These are phyloP conservation scores for Charanyca ferruginea DNA, from an alignment of 2,888 invertebrate genomes.

Conservation along the genomic window DNA sequence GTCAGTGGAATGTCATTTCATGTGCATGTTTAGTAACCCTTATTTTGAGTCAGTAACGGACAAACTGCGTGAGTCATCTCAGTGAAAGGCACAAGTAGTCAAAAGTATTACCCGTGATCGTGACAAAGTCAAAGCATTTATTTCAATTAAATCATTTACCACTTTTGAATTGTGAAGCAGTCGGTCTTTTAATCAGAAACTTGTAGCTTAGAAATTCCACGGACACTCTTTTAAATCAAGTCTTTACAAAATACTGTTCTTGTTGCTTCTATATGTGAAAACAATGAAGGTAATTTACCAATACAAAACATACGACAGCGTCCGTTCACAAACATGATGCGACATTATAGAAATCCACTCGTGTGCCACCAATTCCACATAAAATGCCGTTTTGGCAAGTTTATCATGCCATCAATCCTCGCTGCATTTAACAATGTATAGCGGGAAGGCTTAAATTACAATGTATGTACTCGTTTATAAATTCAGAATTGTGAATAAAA, in stretches of 20 bases:
- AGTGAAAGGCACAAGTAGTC: neutral
- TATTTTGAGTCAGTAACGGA: too few relatives aligned
- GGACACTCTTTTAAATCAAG: too few relatives aligned
- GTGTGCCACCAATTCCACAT: slow-evolving; percentile 9
- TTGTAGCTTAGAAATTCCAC: too few relatives aligned
- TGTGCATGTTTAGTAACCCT: neutral
- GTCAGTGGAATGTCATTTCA: too few relatives aligned
- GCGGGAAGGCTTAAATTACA: slow-evolving; percentile 38
- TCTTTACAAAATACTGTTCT: too few relatives aligned
- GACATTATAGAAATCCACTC: neutral
- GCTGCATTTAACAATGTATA: slow-evolving; percentile 19
- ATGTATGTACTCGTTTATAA: slow-evolving; percentile 42
- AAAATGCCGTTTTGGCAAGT: slow-evolving; percentile 16
- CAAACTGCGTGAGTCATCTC: neutral
- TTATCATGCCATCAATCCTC: slow-evolving; percentile 22
- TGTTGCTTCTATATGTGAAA: too few relatives aligned
- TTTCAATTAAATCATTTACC: too few relatives aligned
- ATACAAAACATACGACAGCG: too few relatives aligned
- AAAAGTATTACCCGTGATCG: neutral
- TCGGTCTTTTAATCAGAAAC: neutral
- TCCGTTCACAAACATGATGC: too few relatives aligned
- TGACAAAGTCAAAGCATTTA: too few relatives aligned
- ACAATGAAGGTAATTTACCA: too few relatives aligned
- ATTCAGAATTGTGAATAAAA: slow-evolving; percentile 49
- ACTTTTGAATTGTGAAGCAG: too few relatives aligned